Conservation (phyloP, 2,113 vertebrate species). For the Istiophorus platypterus region DNA sequence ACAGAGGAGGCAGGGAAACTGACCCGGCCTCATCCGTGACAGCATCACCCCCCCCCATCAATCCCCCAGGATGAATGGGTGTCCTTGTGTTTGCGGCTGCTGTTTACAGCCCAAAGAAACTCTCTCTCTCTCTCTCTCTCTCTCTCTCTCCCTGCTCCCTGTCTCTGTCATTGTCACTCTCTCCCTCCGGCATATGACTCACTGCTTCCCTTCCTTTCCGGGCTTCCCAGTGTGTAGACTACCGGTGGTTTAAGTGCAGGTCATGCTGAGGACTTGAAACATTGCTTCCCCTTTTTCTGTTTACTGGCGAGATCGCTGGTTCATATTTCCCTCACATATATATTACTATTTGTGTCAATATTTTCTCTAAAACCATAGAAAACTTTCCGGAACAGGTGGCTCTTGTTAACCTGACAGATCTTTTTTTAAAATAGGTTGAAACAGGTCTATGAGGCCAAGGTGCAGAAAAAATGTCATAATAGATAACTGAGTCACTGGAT, state of each 20-base stretch:
- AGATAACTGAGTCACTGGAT: too few species aligned
- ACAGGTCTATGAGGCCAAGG: too few species aligned
- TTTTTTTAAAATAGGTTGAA: too few species aligned
- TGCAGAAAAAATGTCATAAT: too few species aligned
- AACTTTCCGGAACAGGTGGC: neutral
- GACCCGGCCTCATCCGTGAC: constrained; percentile 28
- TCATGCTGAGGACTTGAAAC: neutral
- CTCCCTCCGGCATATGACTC: constrained; percentile 57
- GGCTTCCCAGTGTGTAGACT: neutral
- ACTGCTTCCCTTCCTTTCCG: constrained; percentile 29
- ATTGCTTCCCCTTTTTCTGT: neutral
- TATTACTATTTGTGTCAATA: too few species aligned
- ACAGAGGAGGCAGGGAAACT: constrained; percentile 1
- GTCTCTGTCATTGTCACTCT: constrained; percentile 44
- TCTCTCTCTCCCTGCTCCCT: constrained; percentile 38
- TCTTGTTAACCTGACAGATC: too few species aligned
- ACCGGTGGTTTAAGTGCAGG: constrained; percentile 24
- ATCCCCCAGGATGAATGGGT: constrained; percentile 42
- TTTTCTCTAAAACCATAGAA: too few species aligned
- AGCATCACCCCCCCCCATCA: constrained; percentile 31
- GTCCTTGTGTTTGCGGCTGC: constrained; percentile 49
- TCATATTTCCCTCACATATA: neutral
- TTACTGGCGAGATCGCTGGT: neutral
- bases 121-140: constrained; percentile 27
- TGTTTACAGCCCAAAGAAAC: constrained; percentile 51